Evolutionary conservation across 2,888 invertebrate species (phyloP).

Genomic region (Hypselothyrea guttata): DNA sequence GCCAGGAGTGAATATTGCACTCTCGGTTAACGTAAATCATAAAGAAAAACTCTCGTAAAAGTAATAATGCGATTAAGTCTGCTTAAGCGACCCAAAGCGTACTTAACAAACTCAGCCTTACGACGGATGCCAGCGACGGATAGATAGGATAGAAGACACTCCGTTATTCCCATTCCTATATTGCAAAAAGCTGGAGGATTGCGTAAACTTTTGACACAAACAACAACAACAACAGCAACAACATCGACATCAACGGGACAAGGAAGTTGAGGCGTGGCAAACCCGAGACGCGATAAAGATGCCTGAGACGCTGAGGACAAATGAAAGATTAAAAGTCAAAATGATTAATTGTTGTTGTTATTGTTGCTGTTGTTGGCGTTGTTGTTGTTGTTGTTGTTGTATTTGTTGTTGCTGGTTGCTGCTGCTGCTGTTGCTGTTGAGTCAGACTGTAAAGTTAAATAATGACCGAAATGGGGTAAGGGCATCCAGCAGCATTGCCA

Average conservation of each 20-base stretch:
- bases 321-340: slow-evolving; percentile 70
- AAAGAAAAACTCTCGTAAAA: slow-evolving; percentile 70
- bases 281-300: slow-evolving; percentile 55
- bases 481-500: slow-evolving; percentile 1
- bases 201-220: slow-evolving; percentile 57
- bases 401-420: slow-evolving; percentile 16
- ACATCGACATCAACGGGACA: too few relatives aligned
- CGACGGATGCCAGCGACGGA: slow-evolving; percentile 42
- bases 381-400: slow-evolving; percentile 16
- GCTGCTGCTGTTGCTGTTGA: slow-evolving; percentile 18
- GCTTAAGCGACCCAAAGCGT: slow-evolving; percentile 68
- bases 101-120: slow-evolving; percentile 64
- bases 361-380: slow-evolving; percentile 9
- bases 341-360: slow-evolving; percentile 63
- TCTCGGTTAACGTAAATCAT: slow-evolving; percentile 57
- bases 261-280: slow-evolving; percentile 41
- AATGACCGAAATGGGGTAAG: slow-evolving; percentile 31
- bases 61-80: slow-evolving; percentile 71
- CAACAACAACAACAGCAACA: slow-evolving; percentile 34
- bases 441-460: slow-evolving; percentile 41
- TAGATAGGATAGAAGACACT: slow-evolving; percentile 27
- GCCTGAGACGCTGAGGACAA: slow-evolving; percentile 54
- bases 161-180: background rate
- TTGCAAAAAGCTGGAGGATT: slow-evolving; percentile 17
- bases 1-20: slow-evolving; percentile 24